Evolutionary conservation across 2,888 invertebrate species (phyloP).

Genomic region (Apocheima hispidaria): DNA sequence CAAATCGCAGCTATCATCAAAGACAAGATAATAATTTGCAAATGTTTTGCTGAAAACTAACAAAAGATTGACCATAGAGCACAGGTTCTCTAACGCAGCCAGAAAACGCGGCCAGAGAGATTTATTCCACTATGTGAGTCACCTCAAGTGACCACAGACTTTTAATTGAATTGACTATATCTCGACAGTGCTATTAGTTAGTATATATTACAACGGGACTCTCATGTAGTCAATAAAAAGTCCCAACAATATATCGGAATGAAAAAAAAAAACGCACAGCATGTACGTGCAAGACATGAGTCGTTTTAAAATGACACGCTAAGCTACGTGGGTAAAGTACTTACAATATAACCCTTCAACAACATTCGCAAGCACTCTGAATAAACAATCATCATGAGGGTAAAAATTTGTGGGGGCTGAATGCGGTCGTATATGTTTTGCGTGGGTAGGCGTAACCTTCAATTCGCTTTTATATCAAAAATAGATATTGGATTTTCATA

Average conservation of each 20-base stretch:
- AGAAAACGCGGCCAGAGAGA: too few species aligned
- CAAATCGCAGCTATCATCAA: background rate
- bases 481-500: slow-evolving; percentile 26
- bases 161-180: too few species aligned
- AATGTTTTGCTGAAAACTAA: background rate
- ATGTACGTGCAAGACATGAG: background rate
- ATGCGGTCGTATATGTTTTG: slow-evolving; percentile 13
- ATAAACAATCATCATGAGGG: slow-evolving; percentile 30
- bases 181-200: too few species aligned
- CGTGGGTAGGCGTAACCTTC: slow-evolving; percentile 7
- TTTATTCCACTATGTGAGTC: too few species aligned
- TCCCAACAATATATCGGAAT: too few species aligned
- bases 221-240: too few species aligned
- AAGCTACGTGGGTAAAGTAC: slow-evolving; percentile 4
- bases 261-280: too few species aligned
- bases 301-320: slow-evolving; percentile 28
- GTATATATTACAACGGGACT: too few species aligned
- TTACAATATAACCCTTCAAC: slow-evolving; percentile 33
- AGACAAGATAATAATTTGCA: background rate
- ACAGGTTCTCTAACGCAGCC: too few species aligned
- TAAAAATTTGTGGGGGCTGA: slow-evolving; percentile 5
- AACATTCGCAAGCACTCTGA: slow-evolving; percentile 30
- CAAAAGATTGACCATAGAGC: background rate
- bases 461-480: slow-evolving; percentile 16
- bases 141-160: too few species aligned